Evolutionary conservation across 2,888 invertebrate genomes (phyloP).

Genomic region (Megastigmus dorsalis): DNA sequence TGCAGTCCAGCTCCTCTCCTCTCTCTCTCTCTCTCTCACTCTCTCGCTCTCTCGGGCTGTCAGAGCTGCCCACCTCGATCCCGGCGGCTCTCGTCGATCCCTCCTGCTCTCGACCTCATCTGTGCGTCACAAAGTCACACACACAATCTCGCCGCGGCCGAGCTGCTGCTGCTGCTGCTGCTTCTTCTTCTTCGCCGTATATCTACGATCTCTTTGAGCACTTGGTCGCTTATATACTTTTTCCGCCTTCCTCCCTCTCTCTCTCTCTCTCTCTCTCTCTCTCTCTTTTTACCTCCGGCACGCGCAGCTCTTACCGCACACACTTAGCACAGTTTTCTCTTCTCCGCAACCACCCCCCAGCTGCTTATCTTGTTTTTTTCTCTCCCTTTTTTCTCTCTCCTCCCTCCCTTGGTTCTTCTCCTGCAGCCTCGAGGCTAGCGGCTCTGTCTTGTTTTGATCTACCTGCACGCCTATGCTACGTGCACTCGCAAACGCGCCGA

Average conservation of each 20-base stretch:
- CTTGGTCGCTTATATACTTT: background rate
- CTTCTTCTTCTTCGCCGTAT: background rate
- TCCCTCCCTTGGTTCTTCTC: too few species aligned
- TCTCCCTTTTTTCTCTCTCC: too few species aligned
- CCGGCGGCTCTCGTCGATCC: slow-evolving; percentile 26
- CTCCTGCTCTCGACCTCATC: slow-evolving; percentile 46
- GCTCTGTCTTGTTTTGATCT: too few species aligned
- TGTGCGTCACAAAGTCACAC: too few species aligned
- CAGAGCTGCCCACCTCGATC: slow-evolving; percentile 45
- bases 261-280: background rate
- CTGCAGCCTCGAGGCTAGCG: too few species aligned
- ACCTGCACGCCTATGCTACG: too few species aligned
- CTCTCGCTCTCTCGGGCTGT: slow-evolving; percentile 10
- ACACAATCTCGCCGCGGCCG: too few species aligned
- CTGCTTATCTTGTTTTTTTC: too few species aligned
- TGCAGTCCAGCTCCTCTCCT: background rate
- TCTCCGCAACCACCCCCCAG: too few species aligned
- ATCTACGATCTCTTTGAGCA: too few species aligned
- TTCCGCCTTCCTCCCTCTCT: background rate
- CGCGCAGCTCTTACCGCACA: slow-evolving; percentile 27
- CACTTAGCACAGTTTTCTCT: slow-evolving; percentile 27
- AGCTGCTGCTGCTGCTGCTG: too few species aligned
- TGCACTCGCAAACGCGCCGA: too few species aligned
- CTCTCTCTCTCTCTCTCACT: background rate
- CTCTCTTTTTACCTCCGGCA: background rate